A percentile compares a stretch with the other conserved stretches of the same genome.
phyloP scores from a whole-genome alignment of 2,888 invertebrate species.

The Drosophila helvetica region DNA sequence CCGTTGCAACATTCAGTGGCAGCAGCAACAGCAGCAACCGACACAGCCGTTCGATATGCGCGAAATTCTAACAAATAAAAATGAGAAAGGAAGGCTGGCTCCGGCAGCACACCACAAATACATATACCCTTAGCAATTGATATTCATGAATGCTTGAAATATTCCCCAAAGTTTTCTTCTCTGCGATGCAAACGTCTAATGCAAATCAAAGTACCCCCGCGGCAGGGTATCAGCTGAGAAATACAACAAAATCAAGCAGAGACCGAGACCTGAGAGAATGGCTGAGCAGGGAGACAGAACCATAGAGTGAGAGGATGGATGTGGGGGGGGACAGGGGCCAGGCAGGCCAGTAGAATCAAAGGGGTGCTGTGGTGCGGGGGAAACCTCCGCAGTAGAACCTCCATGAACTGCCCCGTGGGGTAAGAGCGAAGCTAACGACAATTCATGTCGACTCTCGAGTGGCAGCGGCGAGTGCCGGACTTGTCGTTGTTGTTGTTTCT shows the following conservation, averaged over 20 bases:
- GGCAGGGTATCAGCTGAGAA: slow-evolving; percentile 4
- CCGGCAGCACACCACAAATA: neutral
- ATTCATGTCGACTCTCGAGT: slow-evolving; percentile 46
- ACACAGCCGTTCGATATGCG: slow-evolving; percentile 56
- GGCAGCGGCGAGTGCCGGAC: slow-evolving; percentile 31
- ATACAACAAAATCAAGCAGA: slow-evolving; percentile 10
- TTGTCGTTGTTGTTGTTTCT: slow-evolving; percentile 15
- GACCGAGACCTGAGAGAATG: slow-evolving; percentile 3
- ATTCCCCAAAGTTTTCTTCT: too few relatives aligned
- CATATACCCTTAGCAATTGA: neutral
- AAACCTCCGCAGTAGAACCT: slow-evolving; percentile 17
- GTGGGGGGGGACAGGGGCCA: too few relatives aligned
- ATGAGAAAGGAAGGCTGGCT: neutral
- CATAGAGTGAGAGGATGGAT: neutral
- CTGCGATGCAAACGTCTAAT: neutral
- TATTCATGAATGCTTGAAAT: neutral
- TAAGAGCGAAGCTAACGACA: slow-evolving; percentile 44
- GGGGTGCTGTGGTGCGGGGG: slow-evolving; percentile 3
- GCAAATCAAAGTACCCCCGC: neutral
- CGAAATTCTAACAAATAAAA: slow-evolving; percentile 64
- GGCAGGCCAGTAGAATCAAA: neutral
- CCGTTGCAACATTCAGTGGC: slow-evolving; percentile 70
- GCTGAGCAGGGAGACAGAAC: neutral
- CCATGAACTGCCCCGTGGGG: slow-evolving; percentile 44
- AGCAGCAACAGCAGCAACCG: slow-evolving; percentile 23